Percentiles rank a stretch among this genome's conserved stretches.
Conservation (phyloP, 2,888 invertebrate genomes). For the Eulithis prunata region DNA sequence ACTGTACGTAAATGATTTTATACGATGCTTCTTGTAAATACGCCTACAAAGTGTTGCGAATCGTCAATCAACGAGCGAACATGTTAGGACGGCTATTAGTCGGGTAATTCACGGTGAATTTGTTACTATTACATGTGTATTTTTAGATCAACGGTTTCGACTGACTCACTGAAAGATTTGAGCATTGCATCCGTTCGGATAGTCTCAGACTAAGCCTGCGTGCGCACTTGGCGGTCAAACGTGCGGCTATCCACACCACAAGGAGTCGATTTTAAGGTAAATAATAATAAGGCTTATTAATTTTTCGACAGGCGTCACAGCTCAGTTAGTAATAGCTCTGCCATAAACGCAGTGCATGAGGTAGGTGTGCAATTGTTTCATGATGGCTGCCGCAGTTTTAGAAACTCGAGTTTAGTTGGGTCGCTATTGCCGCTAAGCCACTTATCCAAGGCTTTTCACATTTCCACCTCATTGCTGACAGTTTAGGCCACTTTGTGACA, state of each 20-base stretch:
- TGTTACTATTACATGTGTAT: conserved; percentile 31
- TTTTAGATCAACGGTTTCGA: conserved; percentile 27
- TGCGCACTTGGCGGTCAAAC: no score
- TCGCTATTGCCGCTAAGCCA: not conserved
- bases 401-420: no score
- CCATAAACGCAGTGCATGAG: no score
- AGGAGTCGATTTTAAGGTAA: no score
- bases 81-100: conserved; percentile 29
- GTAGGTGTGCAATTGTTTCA: no score
- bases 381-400: no score
- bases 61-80: conserved; percentile 37
- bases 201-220: not conserved
- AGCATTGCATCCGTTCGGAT: conserved; percentile 11
- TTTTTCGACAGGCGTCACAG: no score
- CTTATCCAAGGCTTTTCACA: conserved; percentile 20
- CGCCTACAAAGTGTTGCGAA: conserved; percentile 34
- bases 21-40: conserved; percentile 25
- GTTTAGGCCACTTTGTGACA: not conserved
- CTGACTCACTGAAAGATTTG: conserved; percentile 26
- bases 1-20: not conserved
- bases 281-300: no score
- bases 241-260: no score
- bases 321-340: no score
- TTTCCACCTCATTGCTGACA: conserved; percentile 25
- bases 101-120: conserved; percentile 28